Conservation (phyloP, 2,888 invertebrate species). For the Eurytoma californica region DNA sequence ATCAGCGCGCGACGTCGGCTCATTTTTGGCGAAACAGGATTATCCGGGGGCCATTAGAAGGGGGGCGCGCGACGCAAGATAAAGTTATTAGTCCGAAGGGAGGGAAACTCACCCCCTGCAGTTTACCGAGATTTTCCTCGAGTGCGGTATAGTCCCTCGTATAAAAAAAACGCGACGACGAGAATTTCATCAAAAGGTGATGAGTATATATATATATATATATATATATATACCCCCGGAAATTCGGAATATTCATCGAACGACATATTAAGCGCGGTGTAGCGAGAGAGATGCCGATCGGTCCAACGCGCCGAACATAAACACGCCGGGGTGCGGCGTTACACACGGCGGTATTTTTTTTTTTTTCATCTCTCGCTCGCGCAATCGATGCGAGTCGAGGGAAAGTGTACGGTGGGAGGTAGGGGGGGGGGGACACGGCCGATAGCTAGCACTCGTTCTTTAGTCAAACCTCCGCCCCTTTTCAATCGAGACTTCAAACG, state of each 20-base stretch:
- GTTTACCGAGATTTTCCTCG: conserved; percentile 8
- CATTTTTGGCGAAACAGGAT: conserved; percentile 52
- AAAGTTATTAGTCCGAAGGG: conserved; percentile 49
- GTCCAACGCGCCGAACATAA: conserved; percentile 45
- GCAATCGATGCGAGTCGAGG: conserved; percentile 45
- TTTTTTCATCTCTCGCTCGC: conserved; percentile 39
- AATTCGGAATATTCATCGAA: conserved; percentile 51
- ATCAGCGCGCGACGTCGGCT: conserved; percentile 21
- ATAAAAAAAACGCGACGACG: not conserved
- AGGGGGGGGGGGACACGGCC: conserved; percentile 65
- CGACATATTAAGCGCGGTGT: not conserved
- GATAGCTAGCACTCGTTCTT: conserved; percentile 74
- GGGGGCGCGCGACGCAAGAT: conserved; percentile 44
- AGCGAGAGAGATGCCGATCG: too few relatives aligned
- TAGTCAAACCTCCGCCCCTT: conserved; percentile 75
- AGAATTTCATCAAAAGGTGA: conserved; percentile 42
- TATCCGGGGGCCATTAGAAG: conserved; percentile 44
- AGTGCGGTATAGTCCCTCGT: not conserved
- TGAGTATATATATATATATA: too few relatives aligned
- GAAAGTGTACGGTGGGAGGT: conserved; percentile 43
- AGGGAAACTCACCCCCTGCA: conserved; percentile 28
- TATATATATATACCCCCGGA: conserved; percentile 15
- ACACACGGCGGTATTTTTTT: conserved; percentile 13
- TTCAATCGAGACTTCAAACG: conserved; percentile 76
- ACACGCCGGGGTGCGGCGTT: conserved; percentile 21